Percentiles rank a stretch among this genome's conserved stretches.
Evolutionary conservation across 2,888 invertebrate genomes (phyloP).

Genomic region (Zaprionus obscuricornis): DNA sequence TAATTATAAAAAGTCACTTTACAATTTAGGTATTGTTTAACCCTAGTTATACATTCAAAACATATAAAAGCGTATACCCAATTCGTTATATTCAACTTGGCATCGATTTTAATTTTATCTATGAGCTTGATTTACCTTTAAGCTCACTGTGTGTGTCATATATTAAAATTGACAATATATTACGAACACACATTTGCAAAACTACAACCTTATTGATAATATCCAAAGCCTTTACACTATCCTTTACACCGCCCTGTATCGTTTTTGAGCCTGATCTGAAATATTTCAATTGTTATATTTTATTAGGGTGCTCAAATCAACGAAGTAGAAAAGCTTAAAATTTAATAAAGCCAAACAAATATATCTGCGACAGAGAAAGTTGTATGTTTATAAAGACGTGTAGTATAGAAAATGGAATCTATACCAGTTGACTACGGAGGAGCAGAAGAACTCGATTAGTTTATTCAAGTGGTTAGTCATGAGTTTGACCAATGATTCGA

Average conservation of each 20-base stretch:
- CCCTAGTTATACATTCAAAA: no score
- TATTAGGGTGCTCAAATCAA: conserved; percentile 60
- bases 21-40: no score
- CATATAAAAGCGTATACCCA: conserved; percentile 17
- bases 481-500: conserved; percentile 3
- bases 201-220: conserved; percentile 3
- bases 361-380: conserved; percentile 23
- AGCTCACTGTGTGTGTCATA: background rate
- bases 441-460: no score
- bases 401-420: conserved; percentile 25
- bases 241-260: conserved; percentile 8
- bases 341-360: conserved; percentile 62
- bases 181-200: background rate
- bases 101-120: no score
- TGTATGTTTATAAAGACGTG: background rate
- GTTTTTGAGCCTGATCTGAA: conserved; percentile 22
- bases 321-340: conserved; percentile 64
- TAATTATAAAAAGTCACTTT: no score
- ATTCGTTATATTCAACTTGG: background rate
- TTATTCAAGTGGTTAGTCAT: conserved; percentile 4
- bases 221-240: conserved; percentile 18
- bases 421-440: conserved; percentile 41
- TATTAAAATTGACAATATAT: conserved; percentile 27
- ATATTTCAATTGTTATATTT: conserved; percentile 76
- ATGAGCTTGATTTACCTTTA: no score